Conservation (phyloP, 2,797 vertebrate species). For the Lacerta viridis region DNA sequence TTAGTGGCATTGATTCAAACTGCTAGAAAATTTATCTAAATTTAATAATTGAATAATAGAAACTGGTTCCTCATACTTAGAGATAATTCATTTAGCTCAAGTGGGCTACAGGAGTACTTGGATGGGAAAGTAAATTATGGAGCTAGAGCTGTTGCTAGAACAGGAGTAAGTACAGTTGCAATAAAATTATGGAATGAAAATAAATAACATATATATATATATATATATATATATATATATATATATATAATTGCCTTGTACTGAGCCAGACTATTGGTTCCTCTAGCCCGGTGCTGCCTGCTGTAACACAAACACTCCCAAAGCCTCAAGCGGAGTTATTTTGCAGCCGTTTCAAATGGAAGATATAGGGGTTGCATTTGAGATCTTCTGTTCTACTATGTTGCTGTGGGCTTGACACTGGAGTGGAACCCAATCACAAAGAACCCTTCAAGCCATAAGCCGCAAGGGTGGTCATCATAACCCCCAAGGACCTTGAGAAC, state of each 20-base stretch:
- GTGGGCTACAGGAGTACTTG: conserved; percentile 54
- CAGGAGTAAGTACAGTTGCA: conserved; percentile 25
- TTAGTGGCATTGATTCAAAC: conserved; percentile 74
- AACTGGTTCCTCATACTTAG: conserved; percentile 67
- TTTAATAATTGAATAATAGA: conserved; percentile 72
- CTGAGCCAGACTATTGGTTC: not conserved
- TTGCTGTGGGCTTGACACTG: not conserved
- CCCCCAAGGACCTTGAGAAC: no score
- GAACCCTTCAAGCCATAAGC: not conserved
- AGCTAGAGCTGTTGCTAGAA: conserved; percentile 30
- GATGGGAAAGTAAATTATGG: conserved; percentile 61
- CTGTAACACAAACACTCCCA: not conserved
- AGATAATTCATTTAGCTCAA: conserved; percentile 72
- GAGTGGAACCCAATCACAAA: not conserved
- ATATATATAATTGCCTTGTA: not conserved
- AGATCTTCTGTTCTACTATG: not conserved
- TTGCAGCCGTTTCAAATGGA: not conserved
- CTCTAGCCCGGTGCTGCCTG: not conserved
- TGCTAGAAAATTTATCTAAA: conserved; percentile 74
- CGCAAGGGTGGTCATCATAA: not conserved
- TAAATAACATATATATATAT: not conserved
- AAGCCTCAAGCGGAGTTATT: not conserved
- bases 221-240: not conserved
- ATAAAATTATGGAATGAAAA: conserved; percentile 53
- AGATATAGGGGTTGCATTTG: not conserved